Conservation (phyloP, 2,888 invertebrate species). For the Aphrophora alni region DNA sequence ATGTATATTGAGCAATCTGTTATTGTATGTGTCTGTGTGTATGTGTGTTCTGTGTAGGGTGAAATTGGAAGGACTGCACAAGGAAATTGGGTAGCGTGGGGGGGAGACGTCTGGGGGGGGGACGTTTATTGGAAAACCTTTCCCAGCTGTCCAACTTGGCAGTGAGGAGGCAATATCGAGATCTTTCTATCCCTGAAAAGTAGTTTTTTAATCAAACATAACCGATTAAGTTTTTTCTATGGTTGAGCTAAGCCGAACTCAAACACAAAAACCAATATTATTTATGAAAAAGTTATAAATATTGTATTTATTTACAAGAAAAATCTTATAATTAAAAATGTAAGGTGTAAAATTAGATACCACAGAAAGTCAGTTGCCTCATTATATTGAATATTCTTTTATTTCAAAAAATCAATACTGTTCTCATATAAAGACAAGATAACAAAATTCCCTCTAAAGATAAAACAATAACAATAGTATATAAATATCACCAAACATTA, state of each 20-base stretch:
- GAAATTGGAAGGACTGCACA: constrained; percentile 26
- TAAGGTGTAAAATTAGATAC: no score
- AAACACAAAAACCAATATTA: background rate
- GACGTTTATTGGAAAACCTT: constrained; percentile 24
- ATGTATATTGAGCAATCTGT: background rate
- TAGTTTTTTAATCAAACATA: constrained; percentile 11
- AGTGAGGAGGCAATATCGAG: constrained; percentile 18
- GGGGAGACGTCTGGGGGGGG: background rate
- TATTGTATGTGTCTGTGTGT: background rate
- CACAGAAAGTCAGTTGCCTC: no score
- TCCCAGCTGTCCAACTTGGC: constrained; percentile 24
- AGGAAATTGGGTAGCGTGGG: constrained; percentile 19
- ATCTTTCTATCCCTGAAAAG: constrained; percentile 14
- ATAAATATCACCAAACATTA: no score
- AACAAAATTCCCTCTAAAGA: no score
- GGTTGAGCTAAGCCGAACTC: background rate
- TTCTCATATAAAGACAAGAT: no score
- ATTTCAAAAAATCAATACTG: no score
- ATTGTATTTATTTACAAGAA: no score
- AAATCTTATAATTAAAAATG: no score
- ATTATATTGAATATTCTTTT: no score
- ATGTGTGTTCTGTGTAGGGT: constrained; percentile 24
- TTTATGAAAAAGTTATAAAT: no score
- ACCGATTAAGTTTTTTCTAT: background rate
- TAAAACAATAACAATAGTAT: no score